A percentile compares a stretch with the other conserved stretches of the same genome.
These are phyloP conservation scores for Lasioglossum villosulum DNA, from an alignment of 2,888 invertebrate genomes.

Conservation along the genomic window DNA sequence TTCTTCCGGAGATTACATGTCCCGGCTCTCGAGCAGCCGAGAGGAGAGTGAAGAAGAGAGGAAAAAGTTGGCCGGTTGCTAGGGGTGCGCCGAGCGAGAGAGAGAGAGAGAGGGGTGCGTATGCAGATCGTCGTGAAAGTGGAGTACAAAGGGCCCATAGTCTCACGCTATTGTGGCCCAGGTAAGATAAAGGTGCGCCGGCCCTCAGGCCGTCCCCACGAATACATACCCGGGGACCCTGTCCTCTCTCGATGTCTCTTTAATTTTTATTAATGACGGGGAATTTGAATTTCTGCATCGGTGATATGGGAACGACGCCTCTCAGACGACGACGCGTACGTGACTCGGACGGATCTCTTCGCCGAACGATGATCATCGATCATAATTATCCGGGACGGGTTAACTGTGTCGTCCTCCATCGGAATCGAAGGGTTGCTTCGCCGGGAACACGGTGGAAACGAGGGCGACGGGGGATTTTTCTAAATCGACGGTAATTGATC, in stretches of 20 bases:
- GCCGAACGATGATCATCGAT: conserved; percentile 74
- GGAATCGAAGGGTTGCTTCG: conserved; percentile 3
- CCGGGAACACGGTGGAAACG: not conserved
- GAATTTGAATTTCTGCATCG: conserved; percentile 84
- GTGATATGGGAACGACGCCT: conserved; percentile 82
- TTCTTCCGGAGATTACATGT: conserved; percentile 63
- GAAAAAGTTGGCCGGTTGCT: conserved; percentile 22
- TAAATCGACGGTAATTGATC: not conserved
- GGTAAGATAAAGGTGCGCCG: conserved; percentile 83
- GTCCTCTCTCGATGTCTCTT: conserved; percentile 82
- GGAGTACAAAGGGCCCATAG: conserved; percentile 83
- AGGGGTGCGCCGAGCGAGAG: conserved; percentile 26
- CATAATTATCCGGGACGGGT: conserved; percentile 76
- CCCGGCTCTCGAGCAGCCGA: conserved; percentile 26
- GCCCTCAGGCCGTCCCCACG: conserved; percentile 43
- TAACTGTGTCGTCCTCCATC: conserved; percentile 20
- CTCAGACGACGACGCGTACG: conserved; percentile 66
- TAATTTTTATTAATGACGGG: conserved; percentile 84
- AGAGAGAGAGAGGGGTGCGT: conserved; percentile 73
- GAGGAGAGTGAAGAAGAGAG: conserved; percentile 17
- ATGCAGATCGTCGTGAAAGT: conserved; percentile 83
- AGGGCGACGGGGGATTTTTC: not conserved
- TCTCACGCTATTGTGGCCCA: conserved; percentile 84
- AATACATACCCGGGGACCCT: conserved; percentile 49
- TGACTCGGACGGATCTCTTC: conserved; percentile 69